Conservation (phyloP, 92 coral and sea anemone genomes). For the Epizoanthus scotinus region DNA sequence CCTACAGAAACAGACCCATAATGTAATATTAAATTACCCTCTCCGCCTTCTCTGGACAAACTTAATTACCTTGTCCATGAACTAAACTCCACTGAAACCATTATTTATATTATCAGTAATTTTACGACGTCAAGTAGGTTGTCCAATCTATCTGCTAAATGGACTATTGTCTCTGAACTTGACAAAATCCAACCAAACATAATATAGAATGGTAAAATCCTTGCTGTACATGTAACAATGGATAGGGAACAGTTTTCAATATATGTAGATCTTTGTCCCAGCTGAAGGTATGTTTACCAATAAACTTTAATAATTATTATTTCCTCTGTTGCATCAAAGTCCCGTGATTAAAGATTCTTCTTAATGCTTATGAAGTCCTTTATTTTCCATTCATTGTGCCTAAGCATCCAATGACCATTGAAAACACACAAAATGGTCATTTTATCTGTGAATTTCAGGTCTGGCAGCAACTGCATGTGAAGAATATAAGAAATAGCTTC, state of each 20-base stretch:
- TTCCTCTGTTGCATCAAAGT: neutral
- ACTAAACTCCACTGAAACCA: no score
- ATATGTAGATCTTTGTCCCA: neutral
- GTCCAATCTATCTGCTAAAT: conserved; percentile 12
- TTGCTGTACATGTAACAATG: neutral
- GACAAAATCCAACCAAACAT: neutral
- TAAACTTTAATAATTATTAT: neutral
- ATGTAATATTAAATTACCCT: no score
- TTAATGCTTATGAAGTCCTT: conserved; percentile 59
- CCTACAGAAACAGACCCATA: no score
- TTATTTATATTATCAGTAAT: neutral
- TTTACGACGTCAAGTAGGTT: conserved; percentile 28
- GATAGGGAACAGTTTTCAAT: no score
- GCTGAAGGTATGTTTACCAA: neutral
- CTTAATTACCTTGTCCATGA: no score
- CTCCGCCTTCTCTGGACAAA: no score
- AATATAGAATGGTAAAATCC: neutral
- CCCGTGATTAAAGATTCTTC: conserved; percentile 39
- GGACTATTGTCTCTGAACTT: neutral
- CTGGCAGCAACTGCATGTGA: conserved; percentile 79
- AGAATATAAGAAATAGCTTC: neutral
- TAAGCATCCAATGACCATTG: conserved; percentile 95
- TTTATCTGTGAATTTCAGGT: conserved; percentile 78
- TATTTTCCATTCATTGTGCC: conserved; percentile 80
- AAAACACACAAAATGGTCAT: conserved; percentile 95